Conservation (phyloP, 2,888 invertebrate species). For the Crossocerus cetratus region DNA sequence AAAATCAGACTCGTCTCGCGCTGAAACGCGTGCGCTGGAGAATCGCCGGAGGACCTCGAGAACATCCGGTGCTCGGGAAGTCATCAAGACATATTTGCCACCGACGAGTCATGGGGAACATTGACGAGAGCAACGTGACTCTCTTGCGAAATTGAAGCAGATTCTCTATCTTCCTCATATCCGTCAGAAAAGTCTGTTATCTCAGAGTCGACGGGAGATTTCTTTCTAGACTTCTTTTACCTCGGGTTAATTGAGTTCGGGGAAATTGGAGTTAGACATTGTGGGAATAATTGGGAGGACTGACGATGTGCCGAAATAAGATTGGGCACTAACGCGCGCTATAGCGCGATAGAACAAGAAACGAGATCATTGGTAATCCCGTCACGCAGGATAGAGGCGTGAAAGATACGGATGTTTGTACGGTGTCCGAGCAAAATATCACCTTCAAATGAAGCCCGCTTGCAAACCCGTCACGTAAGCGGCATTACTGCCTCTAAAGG, state of each 20-base stretch:
- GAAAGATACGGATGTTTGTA: constrained; percentile 39
- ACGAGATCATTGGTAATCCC: constrained; percentile 1
- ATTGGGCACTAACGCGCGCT: not conserved
- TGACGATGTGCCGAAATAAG: not conserved
- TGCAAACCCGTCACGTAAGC: constrained; percentile 46
- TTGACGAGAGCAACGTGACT: no score
- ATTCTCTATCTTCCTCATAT: no score
- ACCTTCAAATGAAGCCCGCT: constrained; percentile 9
- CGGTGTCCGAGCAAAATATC: constrained; percentile 23
- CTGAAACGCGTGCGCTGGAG: no score
- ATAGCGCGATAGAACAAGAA: not conserved
- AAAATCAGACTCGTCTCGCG: no score
- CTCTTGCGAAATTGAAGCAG: no score
- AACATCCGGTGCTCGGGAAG: constrained; percentile 10
- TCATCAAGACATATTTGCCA: not conserved
- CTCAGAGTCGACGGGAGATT: no score
- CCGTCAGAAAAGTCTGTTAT: no score
- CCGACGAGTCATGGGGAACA: not conserved
- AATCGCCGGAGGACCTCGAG: constrained; percentile 4
- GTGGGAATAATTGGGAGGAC: not conserved
- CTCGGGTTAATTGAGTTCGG: no score
- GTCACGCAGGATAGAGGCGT: constrained; percentile 13
- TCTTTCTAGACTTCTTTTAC: no score
- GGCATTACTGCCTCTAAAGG: constrained; percentile 30
- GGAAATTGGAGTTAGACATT: no score